Conservation (phyloP, 2,888 invertebrate genomes). For the Hypercompe scribonia region DNA sequence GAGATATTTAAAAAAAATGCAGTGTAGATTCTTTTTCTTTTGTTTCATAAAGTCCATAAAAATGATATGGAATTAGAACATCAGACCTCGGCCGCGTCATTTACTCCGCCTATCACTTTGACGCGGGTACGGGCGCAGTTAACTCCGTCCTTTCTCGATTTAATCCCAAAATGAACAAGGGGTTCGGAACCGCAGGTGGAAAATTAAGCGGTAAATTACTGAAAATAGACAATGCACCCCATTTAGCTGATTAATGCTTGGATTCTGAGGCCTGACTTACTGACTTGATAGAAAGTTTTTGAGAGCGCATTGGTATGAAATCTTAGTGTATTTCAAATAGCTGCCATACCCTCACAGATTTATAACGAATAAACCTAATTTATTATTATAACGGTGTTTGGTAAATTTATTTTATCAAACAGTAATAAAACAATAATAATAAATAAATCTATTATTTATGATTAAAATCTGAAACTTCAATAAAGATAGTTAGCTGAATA, state of each 20-base stretch:
- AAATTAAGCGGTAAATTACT: slow-evolving; percentile 1
- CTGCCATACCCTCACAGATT: too few relatives aligned
- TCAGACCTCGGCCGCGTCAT: background rate
- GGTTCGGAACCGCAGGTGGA: slow-evolving; percentile 6
- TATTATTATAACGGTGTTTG: too few relatives aligned
- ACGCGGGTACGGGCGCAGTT: slow-evolving; percentile 34
- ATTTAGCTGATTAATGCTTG: background rate
- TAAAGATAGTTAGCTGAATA: too few relatives aligned
- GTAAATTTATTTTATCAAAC: too few relatives aligned
- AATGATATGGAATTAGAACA: background rate
- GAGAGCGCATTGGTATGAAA: background rate
- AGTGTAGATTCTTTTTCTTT: background rate
- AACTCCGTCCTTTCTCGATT: slow-evolving; percentile 27
- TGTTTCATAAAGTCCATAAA: background rate
- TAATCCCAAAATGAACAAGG: slow-evolving; percentile 33
- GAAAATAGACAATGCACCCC: background rate
- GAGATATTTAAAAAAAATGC: background rate
- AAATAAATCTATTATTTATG: too few relatives aligned
- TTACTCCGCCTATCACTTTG: slow-evolving; percentile 35
- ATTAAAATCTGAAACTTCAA: too few relatives aligned
- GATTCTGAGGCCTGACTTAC: background rate
- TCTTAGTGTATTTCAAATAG: background rate
- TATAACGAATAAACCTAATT: too few relatives aligned
- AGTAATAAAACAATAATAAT: too few relatives aligned
- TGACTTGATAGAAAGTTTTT: background rate